Conservation (phyloP, 2,113 vertebrate genomes). For the Lasiurus borealis region DNA sequence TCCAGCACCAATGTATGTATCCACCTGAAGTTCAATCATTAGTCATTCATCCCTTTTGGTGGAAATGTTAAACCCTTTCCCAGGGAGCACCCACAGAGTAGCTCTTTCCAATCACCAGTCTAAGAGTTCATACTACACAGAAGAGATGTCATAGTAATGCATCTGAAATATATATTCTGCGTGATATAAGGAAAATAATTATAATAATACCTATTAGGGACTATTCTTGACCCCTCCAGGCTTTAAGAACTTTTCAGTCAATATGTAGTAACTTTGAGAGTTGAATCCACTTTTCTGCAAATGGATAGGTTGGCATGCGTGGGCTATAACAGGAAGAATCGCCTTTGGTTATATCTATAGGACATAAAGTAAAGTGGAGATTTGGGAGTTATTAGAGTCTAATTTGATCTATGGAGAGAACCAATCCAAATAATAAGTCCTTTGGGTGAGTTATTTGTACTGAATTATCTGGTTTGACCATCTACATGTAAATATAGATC, state of each 20-base stretch:
- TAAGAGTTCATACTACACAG: background rate
- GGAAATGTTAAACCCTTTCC: background rate
- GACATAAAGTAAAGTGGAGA: slow-evolving; percentile 20
- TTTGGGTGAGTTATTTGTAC: slow-evolving; percentile 64
- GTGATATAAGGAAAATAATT: background rate
- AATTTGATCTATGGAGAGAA: slow-evolving; percentile 69
- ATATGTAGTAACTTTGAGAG: slow-evolving; percentile 28
- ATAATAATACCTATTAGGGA: background rate
- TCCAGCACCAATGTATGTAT: no score
- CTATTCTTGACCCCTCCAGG: background rate
- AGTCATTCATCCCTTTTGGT: background rate
- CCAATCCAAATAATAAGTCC: slow-evolving; percentile 57
- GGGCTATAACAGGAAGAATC: slow-evolving; percentile 15
- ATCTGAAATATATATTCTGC: background rate
- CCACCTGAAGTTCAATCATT: background rate
- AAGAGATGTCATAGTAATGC: background rate
- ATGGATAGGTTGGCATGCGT: background rate
- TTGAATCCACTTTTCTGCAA: background rate
- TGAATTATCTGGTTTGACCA: slow-evolving; percentile 57
- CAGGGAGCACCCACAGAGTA: background rate
- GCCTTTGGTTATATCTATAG: slow-evolving; percentile 51
- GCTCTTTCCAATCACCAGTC: background rate
- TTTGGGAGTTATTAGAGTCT: slow-evolving; percentile 49
- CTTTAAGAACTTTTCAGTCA: slow-evolving; percentile 21
- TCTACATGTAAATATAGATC: slow-evolving; percentile 65